A percentile compares a stretch with the other conserved stretches of the same genome.
These are phyloP conservation scores for Tautogolabrus adspersus DNA, from an alignment of 2,113 vertebrate genomes.

Conservation along the genomic window DNA sequence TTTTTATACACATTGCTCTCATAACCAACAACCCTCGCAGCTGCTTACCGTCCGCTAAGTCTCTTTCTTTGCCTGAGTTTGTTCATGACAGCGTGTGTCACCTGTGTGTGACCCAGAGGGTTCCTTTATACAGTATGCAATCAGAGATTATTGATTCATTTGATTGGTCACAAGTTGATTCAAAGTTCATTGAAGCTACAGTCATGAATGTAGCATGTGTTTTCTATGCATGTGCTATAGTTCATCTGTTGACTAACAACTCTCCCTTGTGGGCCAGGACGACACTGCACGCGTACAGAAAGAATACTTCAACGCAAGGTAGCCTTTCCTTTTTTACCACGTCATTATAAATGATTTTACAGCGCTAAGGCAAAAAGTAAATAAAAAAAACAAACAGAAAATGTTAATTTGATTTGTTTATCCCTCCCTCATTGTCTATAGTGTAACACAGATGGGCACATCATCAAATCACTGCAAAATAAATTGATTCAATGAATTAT, in stretches of 20 bases:
- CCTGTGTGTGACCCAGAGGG: neutral
- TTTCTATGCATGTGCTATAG: neutral
- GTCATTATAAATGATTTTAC: too few species aligned
- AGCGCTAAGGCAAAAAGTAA: neutral
- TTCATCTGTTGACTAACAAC: slow-evolving; percentile 75
- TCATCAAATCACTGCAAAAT: neutral
- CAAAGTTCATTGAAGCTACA: neutral
- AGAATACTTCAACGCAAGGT: neutral
- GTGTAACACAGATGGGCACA: too few species aligned
- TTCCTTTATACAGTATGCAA: neutral
- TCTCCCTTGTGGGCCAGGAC: slow-evolving; percentile 77
- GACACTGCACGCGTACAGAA: slow-evolving; percentile 54
- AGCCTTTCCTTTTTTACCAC: too few species aligned
- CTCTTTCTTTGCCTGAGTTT: neutral
- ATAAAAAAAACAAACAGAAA: neutral
- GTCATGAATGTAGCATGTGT: neutral
- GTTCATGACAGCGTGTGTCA: neutral
- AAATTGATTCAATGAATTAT: too few species aligned
- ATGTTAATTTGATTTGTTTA: neutral
- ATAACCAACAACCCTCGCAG: neutral
- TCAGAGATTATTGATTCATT: neutral
- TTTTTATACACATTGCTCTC: neutral
- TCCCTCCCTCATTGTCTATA: too few species aligned
- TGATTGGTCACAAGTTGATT: neutral
- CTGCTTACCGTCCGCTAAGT: neutral